Base-by-base conservation (phyloP, 2,888 invertebrate species). In the Tolmerus cingulatus region DNA sequence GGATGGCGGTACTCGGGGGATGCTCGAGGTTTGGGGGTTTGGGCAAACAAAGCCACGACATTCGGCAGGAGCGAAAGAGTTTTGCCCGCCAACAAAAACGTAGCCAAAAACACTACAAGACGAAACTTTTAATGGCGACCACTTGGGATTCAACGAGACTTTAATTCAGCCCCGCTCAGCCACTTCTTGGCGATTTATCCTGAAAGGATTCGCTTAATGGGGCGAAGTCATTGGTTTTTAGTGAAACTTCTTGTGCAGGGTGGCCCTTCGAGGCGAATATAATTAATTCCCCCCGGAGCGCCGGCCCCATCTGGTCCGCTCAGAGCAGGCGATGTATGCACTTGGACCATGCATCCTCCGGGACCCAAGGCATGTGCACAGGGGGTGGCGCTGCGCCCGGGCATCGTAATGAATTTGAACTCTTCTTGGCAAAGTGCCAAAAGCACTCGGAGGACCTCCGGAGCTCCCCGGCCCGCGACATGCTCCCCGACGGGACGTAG, bases 81-180 rank as follows among this genome's bases (percentile, higher is more conserved):
- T 37, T 19, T 37, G n/a, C 19, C 1, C 8, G 43, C 23, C 23
- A 23, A 43, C 46, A 78, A 78, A 81, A 81, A 51, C 81, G 51
- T 51, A 81, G 55, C 81, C 30, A 55, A 51, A 55, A 81, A 81
- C 40, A 51, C 12, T 27, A 46, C 81, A 81, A 23, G 78, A 51
- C 79, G 34, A 55, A 81, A 16, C 46, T 81, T 81, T 81, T 81
- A 55, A 51, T 51, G 55, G 81, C 23, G 34, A 51, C 23, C 27
- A 55, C 81, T 81, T 55, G 81, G 51, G 27, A 81, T 51, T 81
- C 55, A 81, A 81, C 51, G 55, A 81, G 81, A 81, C 51, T 81
- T 81, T 81, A 81, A 81, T 81, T 81, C 46, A 51, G 34, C 34
- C 43, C 81, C 51, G 46, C 14, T 27, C 37, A 51, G 51, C 81